These are phyloP conservation scores for Leptinotarsa undecemlineata DNA, from an alignment of 1,140 invertebrate genomes.

Conservation along the genomic window DNA sequence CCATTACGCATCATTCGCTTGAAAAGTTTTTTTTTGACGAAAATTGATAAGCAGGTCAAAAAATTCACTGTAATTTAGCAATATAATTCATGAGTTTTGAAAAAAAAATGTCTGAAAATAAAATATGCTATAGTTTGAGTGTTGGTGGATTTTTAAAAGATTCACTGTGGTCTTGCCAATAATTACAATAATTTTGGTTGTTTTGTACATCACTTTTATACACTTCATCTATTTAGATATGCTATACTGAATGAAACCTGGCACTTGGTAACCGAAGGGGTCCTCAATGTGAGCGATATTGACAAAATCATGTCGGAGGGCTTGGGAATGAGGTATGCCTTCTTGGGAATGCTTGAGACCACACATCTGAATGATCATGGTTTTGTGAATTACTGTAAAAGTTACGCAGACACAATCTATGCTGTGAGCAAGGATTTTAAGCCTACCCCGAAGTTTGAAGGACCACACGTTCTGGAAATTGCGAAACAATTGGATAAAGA, in stretches of 20 bases:
- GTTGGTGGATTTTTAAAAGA: too few relatives aligned
- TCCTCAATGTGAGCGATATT: conserved; percentile 85
- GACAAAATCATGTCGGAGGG: conserved; percentile 95
- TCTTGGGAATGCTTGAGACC: conserved; percentile 91
- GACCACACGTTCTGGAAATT: conserved; percentile 63
- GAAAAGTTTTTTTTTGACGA: too few relatives aligned
- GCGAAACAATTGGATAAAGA: conserved; percentile 72
- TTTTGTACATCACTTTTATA: not conserved
- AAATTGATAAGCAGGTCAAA: too few relatives aligned
- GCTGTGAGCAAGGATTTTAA: conserved; percentile 77
- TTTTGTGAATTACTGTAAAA: conserved; percentile 70
- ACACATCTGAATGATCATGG: conserved; percentile 94
- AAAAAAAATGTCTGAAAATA: too few relatives aligned
- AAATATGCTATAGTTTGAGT: too few relatives aligned
- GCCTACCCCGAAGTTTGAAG: conserved; percentile 73
- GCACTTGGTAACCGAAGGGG: conserved; percentile 81
- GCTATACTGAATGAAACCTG: conserved; percentile 92
- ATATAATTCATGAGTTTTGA: too few relatives aligned
- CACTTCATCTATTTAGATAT: conserved; percentile 65
- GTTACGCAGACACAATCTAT: conserved; percentile 81
- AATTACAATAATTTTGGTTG: not conserved
- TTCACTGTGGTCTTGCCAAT: not conserved
- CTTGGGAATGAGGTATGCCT: conserved; percentile 92
- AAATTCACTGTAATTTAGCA: too few relatives aligned
- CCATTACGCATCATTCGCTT: too few relatives aligned